Evolutionary conservation across 2,797 vertebrate species (phyloP), one percentile per base, ranked within the genome.

Genomic region (Denticeps clupeoides): DNA sequence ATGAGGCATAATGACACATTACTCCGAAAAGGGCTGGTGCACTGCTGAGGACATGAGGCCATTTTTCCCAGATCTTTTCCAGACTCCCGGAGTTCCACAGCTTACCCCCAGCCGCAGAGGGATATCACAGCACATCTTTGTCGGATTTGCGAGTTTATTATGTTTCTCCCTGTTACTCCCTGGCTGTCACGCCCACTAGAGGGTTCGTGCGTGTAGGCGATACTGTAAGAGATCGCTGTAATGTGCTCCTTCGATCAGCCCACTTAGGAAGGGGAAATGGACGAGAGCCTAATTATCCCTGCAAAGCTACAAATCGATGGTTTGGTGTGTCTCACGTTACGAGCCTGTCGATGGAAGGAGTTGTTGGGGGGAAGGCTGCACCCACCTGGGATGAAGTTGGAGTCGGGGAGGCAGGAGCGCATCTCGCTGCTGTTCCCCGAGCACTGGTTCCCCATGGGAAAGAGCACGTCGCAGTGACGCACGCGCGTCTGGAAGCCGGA

Each of bases 361-460:
- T 72, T 58, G 12, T 16, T 31, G 12, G 16, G n/a, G 35, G 26
- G 3, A 22, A n/a, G 5, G 7, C 7, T 49, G 38, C 41, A 23
- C 70, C 75, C 70, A 97, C 93, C 93, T 82, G 92, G 90, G 73
- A 97, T 89, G 18, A 90, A 82, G 70, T 97, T 97, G 56, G 90
- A 90, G 67, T 92, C 86, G 1, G 68, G 76, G 10, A 79, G 50
- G 45, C 93, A 97, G 0, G 81, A 63, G 49, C 80, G 71, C 51
- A 68, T 91, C 77, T 97, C 93, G 0, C 88, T 91, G 68, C 67
- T 73, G 65, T 97, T 97, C 51, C 92, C 93, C 0, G 80, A 83
- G 68, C 93, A 97, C 76, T 96, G 93, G 71, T 79, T 87, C 48
- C 91, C 89, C 60, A 89, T 85, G 0, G 93, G 93, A 57, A 97